Evolutionary conservation across 2,113 vertebrate genomes (phyloP).

Genomic region (Opisthocomus hoazin): DNA sequence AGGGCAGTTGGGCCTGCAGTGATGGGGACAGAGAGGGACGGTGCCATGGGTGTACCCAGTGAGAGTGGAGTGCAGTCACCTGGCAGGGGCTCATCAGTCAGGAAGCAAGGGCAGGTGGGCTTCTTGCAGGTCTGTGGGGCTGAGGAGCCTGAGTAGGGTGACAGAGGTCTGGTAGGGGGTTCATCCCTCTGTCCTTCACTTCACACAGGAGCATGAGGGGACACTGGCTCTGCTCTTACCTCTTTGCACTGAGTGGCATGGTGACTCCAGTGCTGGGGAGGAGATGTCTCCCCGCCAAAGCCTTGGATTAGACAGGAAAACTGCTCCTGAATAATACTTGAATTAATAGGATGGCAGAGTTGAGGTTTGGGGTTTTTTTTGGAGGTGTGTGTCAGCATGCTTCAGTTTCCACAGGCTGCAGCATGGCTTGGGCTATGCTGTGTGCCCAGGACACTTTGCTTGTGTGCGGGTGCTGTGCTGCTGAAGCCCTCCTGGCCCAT

Average conservation of each 20-base stretch:
- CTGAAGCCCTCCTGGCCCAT: neutral
- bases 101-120: neutral
- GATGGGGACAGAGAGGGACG: neutral
- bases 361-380: neutral
- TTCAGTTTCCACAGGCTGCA: neutral
- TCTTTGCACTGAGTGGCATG: neutral
- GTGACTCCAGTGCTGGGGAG: neutral
- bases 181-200: neutral
- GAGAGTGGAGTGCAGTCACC: neutral
- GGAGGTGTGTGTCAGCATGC: neutral
- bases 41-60: neutral
- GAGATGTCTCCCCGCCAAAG: neutral
- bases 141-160: neutral
- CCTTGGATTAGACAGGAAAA: neutral
- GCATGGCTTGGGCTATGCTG: neutral
- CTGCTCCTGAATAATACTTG: neutral
- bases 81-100: neutral
- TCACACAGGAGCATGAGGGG: neutral
- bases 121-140: neutral
- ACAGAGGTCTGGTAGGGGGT: too few relatives aligned
- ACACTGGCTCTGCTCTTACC: neutral
- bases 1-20: neutral
- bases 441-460: neutral
- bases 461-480: accelerated
- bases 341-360: neutral